Conservation (phyloP, 2,797 vertebrate genomes). For the Enteromius afrohamiltoni region DNA sequence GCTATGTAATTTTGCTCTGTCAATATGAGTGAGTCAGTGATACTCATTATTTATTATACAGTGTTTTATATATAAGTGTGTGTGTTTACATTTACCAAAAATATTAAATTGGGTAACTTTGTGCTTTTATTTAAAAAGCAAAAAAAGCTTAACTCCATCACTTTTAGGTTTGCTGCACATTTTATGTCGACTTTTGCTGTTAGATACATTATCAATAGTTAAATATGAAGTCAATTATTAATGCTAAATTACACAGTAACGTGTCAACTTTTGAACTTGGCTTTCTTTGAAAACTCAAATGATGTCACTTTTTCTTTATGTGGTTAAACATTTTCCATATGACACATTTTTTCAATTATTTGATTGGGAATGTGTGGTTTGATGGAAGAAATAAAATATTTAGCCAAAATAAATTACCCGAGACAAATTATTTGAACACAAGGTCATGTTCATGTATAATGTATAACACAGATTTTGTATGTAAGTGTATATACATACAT, state of each 20-base stretch:
- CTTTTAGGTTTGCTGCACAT: neutral
- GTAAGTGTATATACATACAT: neutral
- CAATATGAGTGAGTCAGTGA: neutral
- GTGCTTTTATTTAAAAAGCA: neutral
- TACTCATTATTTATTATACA: neutral
- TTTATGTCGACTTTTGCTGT: neutral
- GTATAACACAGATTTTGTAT: neutral
- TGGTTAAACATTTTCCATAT: neutral
- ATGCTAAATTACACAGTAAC: neutral
- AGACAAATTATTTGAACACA: neutral
- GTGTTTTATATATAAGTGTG: neutral
- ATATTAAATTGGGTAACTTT: neutral
- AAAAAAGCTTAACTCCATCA: neutral
- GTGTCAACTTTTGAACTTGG: neutral
- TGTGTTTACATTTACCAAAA: neutral
- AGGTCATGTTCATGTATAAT: neutral
- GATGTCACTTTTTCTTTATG: neutral
- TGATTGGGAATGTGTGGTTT: neutral
- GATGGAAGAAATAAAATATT: neutral
- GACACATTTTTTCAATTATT: neutral
- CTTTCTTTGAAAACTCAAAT: neutral
- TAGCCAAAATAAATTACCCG: neutral
- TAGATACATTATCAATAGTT: slow-evolving; percentile 1
- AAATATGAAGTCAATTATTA: slow-evolving; percentile 16
- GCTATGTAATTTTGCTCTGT: neutral